Conservation (phyloP, 2,888 invertebrate genomes). For the Agonopterix heracliana region DNA sequence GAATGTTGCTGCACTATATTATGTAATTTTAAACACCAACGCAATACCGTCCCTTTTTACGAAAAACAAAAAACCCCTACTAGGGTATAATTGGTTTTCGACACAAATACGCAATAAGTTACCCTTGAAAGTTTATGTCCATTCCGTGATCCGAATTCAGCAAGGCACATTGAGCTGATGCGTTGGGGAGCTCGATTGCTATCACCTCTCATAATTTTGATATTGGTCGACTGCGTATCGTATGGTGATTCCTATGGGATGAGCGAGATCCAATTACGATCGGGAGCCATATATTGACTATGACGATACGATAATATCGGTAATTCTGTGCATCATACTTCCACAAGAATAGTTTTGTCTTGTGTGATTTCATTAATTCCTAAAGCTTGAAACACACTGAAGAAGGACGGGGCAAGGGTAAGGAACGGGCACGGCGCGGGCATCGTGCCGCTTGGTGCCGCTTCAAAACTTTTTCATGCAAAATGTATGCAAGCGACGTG, state of each 20-base stretch:
- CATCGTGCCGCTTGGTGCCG: too few relatives aligned
- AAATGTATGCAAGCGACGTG: too few relatives aligned
- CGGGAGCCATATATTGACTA: not conserved
- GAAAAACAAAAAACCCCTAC: not conserved
- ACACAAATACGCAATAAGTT: constrained; percentile 58
- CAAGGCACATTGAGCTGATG: constrained; percentile 28
- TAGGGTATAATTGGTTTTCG: constrained; percentile 50
- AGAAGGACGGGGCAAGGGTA: too few relatives aligned
- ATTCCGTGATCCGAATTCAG: constrained; percentile 42
- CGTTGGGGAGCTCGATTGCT: constrained; percentile 3
- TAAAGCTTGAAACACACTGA: too few relatives aligned
- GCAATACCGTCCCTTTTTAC: not conserved
- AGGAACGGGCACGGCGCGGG: too few relatives aligned
- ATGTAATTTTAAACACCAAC: not conserved
- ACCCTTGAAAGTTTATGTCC: constrained; percentile 53
- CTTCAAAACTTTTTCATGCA: too few relatives aligned
- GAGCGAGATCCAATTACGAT: not conserved
- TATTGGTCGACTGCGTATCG: not conserved
- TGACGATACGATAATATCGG: not conserved
- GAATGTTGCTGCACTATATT: not conserved
- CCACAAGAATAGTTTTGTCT: not conserved
- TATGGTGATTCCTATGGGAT: not conserved
- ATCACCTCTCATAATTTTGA: constrained; percentile 8
- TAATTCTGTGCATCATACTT: not conserved
- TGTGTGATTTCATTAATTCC: not conserved